These are phyloP conservation scores for Chorisops tibialis DNA, from an alignment of 2,888 invertebrate genomes.

Conservation along the genomic window DNA sequence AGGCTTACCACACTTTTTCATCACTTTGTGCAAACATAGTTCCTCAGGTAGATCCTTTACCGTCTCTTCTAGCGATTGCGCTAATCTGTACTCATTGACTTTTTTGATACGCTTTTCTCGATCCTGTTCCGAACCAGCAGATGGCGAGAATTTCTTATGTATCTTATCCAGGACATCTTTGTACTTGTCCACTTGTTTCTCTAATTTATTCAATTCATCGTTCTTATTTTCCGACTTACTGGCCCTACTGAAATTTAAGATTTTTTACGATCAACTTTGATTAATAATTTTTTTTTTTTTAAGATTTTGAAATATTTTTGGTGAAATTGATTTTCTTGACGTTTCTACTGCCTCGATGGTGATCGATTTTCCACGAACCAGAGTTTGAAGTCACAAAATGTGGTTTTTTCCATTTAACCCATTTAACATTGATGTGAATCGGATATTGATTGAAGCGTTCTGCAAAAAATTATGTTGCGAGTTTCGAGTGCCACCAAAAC, in stretches of 20 bases:
- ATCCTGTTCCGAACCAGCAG: slow-evolving; percentile 53
- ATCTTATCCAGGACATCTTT: slow-evolving; percentile 52
- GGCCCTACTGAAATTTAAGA: neutral
- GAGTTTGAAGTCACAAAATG: too few relatives aligned
- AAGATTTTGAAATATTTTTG: too few relatives aligned
- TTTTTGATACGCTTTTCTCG: slow-evolving; percentile 79
- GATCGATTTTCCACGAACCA: too few relatives aligned
- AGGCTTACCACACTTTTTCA: slow-evolving; percentile 46
- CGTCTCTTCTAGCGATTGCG: slow-evolving; percentile 69
- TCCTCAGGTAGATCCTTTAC: slow-evolving; percentile 64
- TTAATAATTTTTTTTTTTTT: too few relatives aligned
- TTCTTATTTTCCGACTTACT: slow-evolving; percentile 43
- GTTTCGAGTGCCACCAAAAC: too few relatives aligned
- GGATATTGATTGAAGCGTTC: too few relatives aligned
- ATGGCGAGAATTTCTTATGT: slow-evolving; percentile 47
- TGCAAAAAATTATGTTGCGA: too few relatives aligned
- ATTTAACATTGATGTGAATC: too few relatives aligned
- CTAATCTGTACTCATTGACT: slow-evolving; percentile 79
- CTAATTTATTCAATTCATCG: slow-evolving; percentile 47
- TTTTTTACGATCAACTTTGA: too few relatives aligned
- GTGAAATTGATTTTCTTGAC: too few relatives aligned
- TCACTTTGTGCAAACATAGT: slow-evolving; percentile 47
- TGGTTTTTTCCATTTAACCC: too few relatives aligned
- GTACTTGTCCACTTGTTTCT: slow-evolving; percentile 50
- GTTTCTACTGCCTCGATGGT: too few relatives aligned